Conservation (phyloP, 2,797 vertebrate genomes). For the Myotis planiceps region DNA sequence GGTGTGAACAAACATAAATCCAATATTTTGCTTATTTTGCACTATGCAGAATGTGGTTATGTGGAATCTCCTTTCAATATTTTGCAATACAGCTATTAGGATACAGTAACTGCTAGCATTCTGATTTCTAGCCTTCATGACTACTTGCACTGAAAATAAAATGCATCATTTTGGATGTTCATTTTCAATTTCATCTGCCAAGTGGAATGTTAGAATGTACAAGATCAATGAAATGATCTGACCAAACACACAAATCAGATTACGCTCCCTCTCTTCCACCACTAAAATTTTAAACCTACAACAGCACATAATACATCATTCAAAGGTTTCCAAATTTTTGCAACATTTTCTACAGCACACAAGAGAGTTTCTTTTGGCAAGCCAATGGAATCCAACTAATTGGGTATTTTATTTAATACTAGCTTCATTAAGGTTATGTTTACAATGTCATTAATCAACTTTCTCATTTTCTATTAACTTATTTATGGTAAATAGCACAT, state of each 20-base stretch:
- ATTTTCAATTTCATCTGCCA: slow-evolving; percentile 67
- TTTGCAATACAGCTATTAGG: slow-evolving; percentile 37
- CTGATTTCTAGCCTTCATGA: slow-evolving; percentile 54
- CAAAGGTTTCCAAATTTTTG: not conserved
- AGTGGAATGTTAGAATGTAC: slow-evolving; percentile 41
- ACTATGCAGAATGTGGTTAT: not conserved
- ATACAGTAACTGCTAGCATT: slow-evolving; percentile 18
- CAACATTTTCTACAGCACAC: not conserved
- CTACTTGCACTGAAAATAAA: slow-evolving; percentile 60
- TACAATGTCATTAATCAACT: slow-evolving; percentile 2
- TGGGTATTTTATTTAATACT: slow-evolving; percentile 21
- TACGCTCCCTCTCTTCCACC: not conserved
- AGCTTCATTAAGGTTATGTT: slow-evolving; percentile 23
- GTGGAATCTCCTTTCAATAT: slow-evolving; percentile 51
- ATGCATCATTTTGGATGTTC: slow-evolving; percentile 37
- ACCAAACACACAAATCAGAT: slow-evolving; percentile 48
- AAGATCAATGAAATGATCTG: slow-evolving; percentile 62
- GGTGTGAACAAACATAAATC: not conserved
- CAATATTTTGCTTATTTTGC: slow-evolving; percentile 46
- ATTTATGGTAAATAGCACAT: not conserved
- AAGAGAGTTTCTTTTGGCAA: slow-evolving; percentile 11
- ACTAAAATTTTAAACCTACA: slow-evolving; percentile 42
- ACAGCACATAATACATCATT: not conserved
- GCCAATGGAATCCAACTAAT: not conserved
- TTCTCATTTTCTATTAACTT: not conserved